Evolutionary conservation across 2,113 vertebrate genomes (phyloP).

Genomic region (Upupa epops): DNA sequence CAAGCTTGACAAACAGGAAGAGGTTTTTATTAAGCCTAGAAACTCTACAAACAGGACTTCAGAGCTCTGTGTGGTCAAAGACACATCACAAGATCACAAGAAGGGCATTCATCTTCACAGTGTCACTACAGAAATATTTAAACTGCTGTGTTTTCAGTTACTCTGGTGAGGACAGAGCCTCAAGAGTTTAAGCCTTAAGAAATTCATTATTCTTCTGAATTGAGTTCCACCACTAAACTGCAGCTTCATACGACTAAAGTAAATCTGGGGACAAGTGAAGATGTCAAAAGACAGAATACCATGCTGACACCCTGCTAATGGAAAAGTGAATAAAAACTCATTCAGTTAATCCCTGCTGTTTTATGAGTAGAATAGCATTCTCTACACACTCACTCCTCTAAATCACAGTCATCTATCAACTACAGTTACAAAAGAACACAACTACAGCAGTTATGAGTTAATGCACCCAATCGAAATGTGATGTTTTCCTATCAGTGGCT

Average conservation of each 20-base stretch:
- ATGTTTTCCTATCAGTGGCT: neutral
- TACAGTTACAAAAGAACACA: neutral
- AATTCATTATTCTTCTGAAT: neutral
- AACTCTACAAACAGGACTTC: neutral
- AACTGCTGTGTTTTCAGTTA: neutral
- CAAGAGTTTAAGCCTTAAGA: neutral
- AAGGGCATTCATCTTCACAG: neutral
- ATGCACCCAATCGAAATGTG: neutral
- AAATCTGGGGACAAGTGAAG: slow-evolving; percentile 8
- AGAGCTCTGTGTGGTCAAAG: neutral
- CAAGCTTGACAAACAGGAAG: neutral
- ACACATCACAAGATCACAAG: neutral
- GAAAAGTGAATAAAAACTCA: slow-evolving; percentile 8
- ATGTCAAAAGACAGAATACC: neutral
- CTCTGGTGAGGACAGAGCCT: neutral
- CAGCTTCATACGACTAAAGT: neutral
- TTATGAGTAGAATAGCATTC: neutral
- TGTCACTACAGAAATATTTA: neutral
- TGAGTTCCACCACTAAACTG: neutral
- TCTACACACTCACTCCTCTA: neutral
- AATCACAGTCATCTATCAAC: slow-evolving; percentile 3
- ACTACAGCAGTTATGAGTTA: neutral
- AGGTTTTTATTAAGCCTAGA: neutral
- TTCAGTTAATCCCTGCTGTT: slow-evolving; percentile 16
- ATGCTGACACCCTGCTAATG: neutral